Evolutionary conservation across 2,888 invertebrate species (phyloP), one percentile per base, ranked within the genome.

Genomic region (Lepidochitona cinerea): DNA sequence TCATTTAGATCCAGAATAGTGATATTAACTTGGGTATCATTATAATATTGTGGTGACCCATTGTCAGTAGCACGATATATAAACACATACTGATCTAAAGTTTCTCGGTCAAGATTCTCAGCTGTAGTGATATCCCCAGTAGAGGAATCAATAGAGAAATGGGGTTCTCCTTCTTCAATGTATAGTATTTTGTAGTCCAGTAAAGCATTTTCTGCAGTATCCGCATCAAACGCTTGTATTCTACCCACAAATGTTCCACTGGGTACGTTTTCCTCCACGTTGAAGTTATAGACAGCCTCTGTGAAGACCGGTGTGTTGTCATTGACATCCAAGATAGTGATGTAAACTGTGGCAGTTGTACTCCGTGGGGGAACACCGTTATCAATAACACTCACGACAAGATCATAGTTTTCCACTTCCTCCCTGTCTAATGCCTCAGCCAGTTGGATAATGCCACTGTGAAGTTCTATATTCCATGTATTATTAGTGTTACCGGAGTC

Each of bases 291-390:
- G 49, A 4, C 23, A 23, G 3, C 7, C 18, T 18, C 18, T 4
- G n/a, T 49, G 7, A 86, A 85, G 29, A 68, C 68, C 32, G 87
- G 87, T 18, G 83, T 79, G 41, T 80, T 71, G 37, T 80, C 76
- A 54, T 85, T 81, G n/a, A 49, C 49, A 14, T 81, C 75, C 9
- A 78, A 71, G n/a, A 89, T 82, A 12, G 7, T 70, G 12, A 89
- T 81, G 0, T 35, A 76, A n/a, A 87, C 82, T 12, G 78, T 69
- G 4, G 83, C 76, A 23, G 80, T 79, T 6, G 77, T 77, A 73
- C 85, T 86, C 70, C 75, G 77, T 26, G 71, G 69, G 7, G 88
- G 89, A 26, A 79, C 77, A 26, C 88, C 88, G 65, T 80, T 79
- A 75, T 88, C 88, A 81, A 84, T 49, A 7, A 49, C 49, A 5